Percentiles rank a stretch among this genome's conserved stretches.
phyloP scores from a whole-genome alignment of 2,888 invertebrate genomes.

The Lepas anatifera region DNA sequence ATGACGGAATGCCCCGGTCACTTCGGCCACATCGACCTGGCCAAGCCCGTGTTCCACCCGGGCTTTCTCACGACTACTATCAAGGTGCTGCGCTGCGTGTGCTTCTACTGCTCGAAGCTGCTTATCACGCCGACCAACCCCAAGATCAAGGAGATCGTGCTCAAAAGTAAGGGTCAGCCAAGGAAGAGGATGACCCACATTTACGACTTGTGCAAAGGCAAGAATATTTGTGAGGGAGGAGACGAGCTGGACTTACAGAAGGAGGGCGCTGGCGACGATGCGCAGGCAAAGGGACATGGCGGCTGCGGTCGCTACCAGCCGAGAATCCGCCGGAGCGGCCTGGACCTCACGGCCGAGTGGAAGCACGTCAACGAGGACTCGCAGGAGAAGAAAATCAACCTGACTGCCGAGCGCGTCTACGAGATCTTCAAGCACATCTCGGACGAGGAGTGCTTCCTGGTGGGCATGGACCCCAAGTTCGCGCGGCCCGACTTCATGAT shows the following conservation, averaged over 20 bases:
- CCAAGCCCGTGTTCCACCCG: constrained; percentile 97
- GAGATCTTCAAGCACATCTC: constrained; percentile 88
- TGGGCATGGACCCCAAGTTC: constrained; percentile 92
- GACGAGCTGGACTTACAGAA: constrained; percentile 79
- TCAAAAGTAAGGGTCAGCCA: constrained; percentile 93
- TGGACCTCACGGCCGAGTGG: constrained; percentile 96
- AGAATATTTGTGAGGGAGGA: constrained; percentile 95
- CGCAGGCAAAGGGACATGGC: constrained; percentile 62
- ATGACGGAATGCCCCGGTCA: constrained; percentile 99
- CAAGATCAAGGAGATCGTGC: constrained; percentile 84
- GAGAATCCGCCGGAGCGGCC: constrained; percentile 70
- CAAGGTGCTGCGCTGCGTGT: constrained; percentile 94
- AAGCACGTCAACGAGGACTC: constrained; percentile 97
- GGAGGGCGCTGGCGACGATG: neutral
- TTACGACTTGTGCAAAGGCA: constrained; percentile 95
- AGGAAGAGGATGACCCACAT: constrained; percentile 87
- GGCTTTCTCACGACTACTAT: constrained; percentile 95
- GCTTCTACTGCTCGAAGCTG: constrained; percentile 96
- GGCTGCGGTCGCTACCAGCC: constrained; percentile 99
- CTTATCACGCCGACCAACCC: constrained; percentile 75
- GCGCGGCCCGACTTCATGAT: constrained; percentile 99
- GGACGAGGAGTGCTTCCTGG: constrained; percentile 90
- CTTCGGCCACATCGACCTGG: constrained; percentile 95
- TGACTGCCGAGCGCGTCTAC: constrained; percentile 92
- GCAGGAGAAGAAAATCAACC: constrained; percentile 85